Conservation (phyloP, 2,113 vertebrate genomes). For the Cricetomys ansorgei region DNA sequence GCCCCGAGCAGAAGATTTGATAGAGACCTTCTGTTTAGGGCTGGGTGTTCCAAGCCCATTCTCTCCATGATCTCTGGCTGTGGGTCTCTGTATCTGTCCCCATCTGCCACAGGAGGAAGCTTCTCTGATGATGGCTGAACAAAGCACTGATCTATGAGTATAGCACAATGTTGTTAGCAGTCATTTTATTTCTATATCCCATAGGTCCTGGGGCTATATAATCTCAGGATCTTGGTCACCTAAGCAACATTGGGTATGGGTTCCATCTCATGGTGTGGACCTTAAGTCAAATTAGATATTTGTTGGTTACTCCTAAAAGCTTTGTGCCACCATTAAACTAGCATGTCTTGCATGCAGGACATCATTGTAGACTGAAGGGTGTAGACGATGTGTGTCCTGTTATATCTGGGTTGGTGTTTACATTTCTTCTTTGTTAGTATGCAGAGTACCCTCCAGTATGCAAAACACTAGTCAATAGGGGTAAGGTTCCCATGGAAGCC, state of each 20-base stretch:
- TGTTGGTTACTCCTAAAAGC: neutral
- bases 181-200: neutral
- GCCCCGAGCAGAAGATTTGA: neutral
- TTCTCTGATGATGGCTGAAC: neutral
- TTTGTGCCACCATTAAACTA: neutral
- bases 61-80: neutral
- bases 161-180: neutral
- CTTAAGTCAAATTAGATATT: neutral
- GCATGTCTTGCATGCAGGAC: neutral
- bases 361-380: neutral
- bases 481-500: neutral
- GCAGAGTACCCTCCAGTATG: neutral
- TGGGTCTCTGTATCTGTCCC: neutral
- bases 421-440: neutral
- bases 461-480: neutral
- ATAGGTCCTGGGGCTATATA: neutral
- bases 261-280: neutral
- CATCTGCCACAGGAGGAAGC: neutral
- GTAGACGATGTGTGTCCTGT: no score
- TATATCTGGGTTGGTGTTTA: neutral
- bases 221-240: neutral
- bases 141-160: neutral
- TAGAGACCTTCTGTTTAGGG: neutral
- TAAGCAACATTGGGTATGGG: neutral
- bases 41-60: neutral